A percentile compares a stretch with the other conserved stretches of the same genome.
phyloP scores from a whole-genome alignment of 2,797 vertebrate species.

The Falco peregrinus region DNA sequence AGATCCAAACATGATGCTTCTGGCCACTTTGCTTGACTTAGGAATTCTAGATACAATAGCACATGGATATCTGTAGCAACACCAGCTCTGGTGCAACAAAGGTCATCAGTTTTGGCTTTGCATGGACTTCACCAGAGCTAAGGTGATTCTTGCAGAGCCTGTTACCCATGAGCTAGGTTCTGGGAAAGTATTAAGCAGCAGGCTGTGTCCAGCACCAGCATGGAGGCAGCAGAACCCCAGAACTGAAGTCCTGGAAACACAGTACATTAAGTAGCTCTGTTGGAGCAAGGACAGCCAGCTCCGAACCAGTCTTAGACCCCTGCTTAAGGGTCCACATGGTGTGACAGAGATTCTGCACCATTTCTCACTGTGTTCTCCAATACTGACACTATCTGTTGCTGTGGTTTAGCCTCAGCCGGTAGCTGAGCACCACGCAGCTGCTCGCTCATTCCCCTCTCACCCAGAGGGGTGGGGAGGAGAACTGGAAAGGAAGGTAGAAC shows the following conservation, averaged over 20 bases:
- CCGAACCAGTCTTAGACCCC: not conserved
- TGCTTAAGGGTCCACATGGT: not conserved
- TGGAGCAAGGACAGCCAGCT: not conserved
- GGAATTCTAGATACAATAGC: not conserved
- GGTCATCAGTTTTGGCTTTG: not conserved
- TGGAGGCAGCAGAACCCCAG: accelerated
- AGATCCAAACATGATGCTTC: not conserved
- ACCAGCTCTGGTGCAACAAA: not conserved
- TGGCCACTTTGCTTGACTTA: not conserved
- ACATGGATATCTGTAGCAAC: not conserved
- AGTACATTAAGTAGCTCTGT: not conserved
- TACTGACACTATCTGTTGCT: not conserved
- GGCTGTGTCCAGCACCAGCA: accelerated
- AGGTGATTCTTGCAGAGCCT: not conserved
- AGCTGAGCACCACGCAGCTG: too few species aligned
- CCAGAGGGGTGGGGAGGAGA: too few species aligned
- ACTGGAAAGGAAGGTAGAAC: too few species aligned
- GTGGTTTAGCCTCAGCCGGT: too few species aligned
- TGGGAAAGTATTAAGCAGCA: not conserved
- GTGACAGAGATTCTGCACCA: not conserved
- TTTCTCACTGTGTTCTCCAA: not conserved
- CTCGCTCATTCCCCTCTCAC: too few species aligned
- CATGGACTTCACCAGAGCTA: accelerated
- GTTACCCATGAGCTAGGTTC: not conserved
- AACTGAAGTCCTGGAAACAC: not conserved